phyloP scores from a whole-genome alignment of 1,140 invertebrate species.

The Nasonia giraulti region DNA sequence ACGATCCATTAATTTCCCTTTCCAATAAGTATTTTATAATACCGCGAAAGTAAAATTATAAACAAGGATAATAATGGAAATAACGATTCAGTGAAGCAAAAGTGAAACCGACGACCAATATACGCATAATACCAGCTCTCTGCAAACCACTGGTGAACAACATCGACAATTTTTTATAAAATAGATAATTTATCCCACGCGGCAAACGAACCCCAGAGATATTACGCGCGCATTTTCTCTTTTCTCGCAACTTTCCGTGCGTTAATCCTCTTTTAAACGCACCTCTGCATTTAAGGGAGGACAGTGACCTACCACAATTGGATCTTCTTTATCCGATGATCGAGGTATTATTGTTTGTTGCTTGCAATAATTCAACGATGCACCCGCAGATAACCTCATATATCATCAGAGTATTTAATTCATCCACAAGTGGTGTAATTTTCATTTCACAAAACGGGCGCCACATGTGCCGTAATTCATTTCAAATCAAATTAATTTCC shows the following conservation, averaged over 20 bases:
- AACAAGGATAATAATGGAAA: neutral
- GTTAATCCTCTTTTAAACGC: neutral
- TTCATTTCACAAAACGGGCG: neutral
- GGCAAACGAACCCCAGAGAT: neutral
- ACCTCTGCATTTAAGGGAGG: neutral
- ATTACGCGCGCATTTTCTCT: constrained; percentile 14
- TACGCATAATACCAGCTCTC: neutral
- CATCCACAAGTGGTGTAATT: neutral
- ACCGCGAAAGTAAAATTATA: constrained; percentile 15
- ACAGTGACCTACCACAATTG: neutral
- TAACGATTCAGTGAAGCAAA: neutral
- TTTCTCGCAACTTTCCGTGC: constrained; percentile 7
- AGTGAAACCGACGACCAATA: neutral
- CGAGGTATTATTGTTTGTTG: neutral
- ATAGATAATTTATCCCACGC: constrained; percentile 27
- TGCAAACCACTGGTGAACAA: neutral
- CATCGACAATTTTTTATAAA: neutral
- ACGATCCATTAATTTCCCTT: neutral
- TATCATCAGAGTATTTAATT: neutral
- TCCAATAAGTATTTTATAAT: constrained; percentile 2
- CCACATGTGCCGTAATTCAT: neutral
- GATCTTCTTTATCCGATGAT: constrained; percentile 18
- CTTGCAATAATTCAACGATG: no score
- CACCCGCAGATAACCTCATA: neutral
- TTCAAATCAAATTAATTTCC: constrained; percentile 40